Evolutionary conservation across 2,797 vertebrate species (phyloP).

Genomic region (Eulemur rubriventer): DNA sequence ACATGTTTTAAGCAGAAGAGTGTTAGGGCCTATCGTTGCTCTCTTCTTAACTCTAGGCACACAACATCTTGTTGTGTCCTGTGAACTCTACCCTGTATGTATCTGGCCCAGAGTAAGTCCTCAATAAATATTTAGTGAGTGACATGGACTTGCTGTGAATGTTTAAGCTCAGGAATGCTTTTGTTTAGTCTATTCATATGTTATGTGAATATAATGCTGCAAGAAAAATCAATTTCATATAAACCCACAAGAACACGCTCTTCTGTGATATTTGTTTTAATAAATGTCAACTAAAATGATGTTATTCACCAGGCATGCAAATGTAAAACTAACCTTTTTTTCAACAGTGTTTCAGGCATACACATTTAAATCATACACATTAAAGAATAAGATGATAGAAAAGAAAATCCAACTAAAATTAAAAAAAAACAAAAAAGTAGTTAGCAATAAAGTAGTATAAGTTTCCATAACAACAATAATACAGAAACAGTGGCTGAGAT

Average conservation of each 20-base stretch:
- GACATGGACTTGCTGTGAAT: neutral
- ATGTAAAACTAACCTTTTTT: constrained; percentile 33
- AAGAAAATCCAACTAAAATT: neutral
- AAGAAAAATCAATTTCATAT: constrained; percentile 10
- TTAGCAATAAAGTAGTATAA: neutral
- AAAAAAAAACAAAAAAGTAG: neutral
- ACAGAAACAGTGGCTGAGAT: neutral
- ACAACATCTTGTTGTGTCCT: neutral
- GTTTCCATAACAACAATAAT: neutral
- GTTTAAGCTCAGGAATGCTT: neutral
- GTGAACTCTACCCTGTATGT: neutral
- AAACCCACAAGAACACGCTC: neutral
- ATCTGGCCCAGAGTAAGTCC: neutral
- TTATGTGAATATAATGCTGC: neutral
- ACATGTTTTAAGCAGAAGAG: neutral
- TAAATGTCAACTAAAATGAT: constrained; percentile 26
- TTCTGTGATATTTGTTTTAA: constrained; percentile 54
- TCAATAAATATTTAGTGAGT: constrained; percentile 31
- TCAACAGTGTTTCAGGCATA: neutral
- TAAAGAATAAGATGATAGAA: neutral
- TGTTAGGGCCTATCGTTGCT: neutral
- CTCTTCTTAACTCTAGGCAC: neutral
- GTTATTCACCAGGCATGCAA: constrained; percentile 4
- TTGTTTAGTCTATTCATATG: constrained; percentile 47
- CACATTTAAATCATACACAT: neutral